Conservation (phyloP, 2,797 vertebrate genomes). For the Hozukius guyotensis region DNA sequence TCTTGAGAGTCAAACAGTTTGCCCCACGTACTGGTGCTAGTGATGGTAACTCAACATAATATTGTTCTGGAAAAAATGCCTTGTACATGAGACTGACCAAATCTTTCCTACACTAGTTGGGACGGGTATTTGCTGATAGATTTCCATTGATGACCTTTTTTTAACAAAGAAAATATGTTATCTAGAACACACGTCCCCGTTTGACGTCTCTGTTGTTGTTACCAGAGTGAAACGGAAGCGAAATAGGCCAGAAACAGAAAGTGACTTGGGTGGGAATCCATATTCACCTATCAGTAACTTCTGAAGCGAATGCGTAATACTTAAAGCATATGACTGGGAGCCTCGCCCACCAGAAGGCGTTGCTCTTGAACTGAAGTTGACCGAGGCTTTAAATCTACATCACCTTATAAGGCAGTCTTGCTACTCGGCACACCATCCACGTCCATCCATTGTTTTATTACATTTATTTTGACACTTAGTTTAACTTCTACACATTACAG, state of each 20-base stretch:
- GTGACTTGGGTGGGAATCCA: conserved; percentile 48
- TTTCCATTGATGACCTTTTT: neutral
- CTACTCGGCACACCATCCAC: neutral
- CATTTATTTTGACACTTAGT: neutral
- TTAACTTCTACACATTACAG: neutral
- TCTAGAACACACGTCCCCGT: neutral
- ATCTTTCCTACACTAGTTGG: neutral
- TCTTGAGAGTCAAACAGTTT: neutral
- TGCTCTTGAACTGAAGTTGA: conserved; percentile 11
- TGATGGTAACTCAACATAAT: neutral
- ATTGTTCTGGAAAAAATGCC: neutral
- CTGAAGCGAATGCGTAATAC: conserved; percentile 28
- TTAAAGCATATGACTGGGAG: neutral
- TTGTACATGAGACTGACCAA: neutral
- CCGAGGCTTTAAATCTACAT: neutral
- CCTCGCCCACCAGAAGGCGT: conserved; percentile 15
- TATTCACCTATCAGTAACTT: conserved; percentile 34
- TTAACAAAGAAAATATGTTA: neutral
- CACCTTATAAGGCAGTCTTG: neutral
- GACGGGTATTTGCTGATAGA: neutral
- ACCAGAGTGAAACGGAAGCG: conserved; percentile 46
- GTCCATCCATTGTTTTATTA: neutral
- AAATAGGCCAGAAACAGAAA: conserved; percentile 66
- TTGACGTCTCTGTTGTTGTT: conserved; percentile 32
- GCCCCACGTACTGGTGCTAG: neutral